Evolutionary conservation across 2,113 vertebrate species (phyloP), one percentile per base, ranked within the genome.

Genomic region (Peromyscus leucopus): DNA sequence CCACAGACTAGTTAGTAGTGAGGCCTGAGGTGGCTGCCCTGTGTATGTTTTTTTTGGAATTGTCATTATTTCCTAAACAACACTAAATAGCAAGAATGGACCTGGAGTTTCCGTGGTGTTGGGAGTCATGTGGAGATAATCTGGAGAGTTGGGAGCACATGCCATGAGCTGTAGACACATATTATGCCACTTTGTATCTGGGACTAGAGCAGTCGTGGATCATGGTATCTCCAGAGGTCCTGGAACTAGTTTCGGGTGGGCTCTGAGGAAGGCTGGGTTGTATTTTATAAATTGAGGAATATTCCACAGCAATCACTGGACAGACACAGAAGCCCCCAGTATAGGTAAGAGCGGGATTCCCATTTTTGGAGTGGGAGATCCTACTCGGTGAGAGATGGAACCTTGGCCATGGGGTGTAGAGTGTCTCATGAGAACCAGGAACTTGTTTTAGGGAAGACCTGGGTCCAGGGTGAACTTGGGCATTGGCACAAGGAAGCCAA

Each of bases 291-390:
- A 84, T 13, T 69, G 71, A 65, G 51, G 74, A 76, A 61, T 5
- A 28, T 36, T 69, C 61, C 69, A 15, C 31, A 55, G 63, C 26
- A 2, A 22, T 61, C 55, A 4, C 33, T 39, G 19, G 71, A 46
- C 1, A 36, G 65, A 21, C 26, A 1, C 13, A 5, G 19, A 1
- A 15, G 21, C 2, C 55, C 11, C 1, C 1, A 11, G 6, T 22
- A 7, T 2, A 17, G 1, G 13, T 2, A 57, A n/a, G 31, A 51
- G 39, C 9, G 59, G 61, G 57, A 8, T 26, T 22, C 61, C 11
- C 57, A 26, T 15, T 39, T 33, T 5, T n/a, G 36, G 72, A 7
- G 33, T 16, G 2, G 46, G 87, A 15, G 75, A 9, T 36, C 5
- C 55, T 33, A 33, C 0, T 16, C 31, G 24, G 28, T 13, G 67